A percentile compares a stretch with the other conserved stretches of the same genome.
Conservation (phyloP, 2,797 vertebrate genomes). For the Macropodus opercularis region DNA sequence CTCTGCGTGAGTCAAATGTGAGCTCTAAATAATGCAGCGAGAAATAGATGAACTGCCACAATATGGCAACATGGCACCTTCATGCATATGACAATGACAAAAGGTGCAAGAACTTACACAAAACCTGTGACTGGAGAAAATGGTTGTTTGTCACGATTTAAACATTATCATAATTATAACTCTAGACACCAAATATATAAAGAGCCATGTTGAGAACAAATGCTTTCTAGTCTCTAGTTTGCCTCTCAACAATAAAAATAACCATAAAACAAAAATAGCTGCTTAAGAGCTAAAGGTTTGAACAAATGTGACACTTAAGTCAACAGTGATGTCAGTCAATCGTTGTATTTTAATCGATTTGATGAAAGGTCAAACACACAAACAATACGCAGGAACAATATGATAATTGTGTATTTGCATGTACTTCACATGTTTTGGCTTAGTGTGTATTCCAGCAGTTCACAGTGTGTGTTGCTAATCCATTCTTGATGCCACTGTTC, state of each 20-base stretch:
- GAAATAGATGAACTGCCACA: constrained; percentile 28
- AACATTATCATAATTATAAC: constrained; percentile 28
- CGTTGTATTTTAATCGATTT: too few species aligned
- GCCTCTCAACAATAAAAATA: background rate
- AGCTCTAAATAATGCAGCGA: constrained; percentile 56
- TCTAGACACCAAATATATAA: constrained; percentile 11
- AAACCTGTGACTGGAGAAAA: constrained; percentile 24
- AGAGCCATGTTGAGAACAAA: constrained; percentile 8
- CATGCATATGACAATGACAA: constrained; percentile 1
- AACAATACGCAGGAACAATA: too few species aligned
- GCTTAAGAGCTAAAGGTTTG: constrained; percentile 1
- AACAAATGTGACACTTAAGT: constrained; percentile 14
- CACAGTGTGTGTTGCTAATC: too few species aligned
- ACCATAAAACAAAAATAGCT: constrained; percentile 3
- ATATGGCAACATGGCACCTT: constrained; percentile 43
- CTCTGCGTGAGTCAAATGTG: constrained; percentile 13
- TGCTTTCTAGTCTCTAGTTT: background rate
- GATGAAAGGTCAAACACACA: too few species aligned
- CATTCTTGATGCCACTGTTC: constrained; percentile 8
- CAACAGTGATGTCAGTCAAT: background rate
- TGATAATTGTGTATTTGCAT: too few species aligned
- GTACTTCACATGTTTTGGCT: too few species aligned
- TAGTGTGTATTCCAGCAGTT: too few species aligned
- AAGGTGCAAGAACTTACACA: constrained; percentile 49
- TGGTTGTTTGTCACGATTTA: constrained; percentile 25